A percentile compares a stretch with the other conserved stretches of the same genome.
Conservation (phyloP, 2,888 invertebrate species). For the Mechanitis mazaeus region DNA sequence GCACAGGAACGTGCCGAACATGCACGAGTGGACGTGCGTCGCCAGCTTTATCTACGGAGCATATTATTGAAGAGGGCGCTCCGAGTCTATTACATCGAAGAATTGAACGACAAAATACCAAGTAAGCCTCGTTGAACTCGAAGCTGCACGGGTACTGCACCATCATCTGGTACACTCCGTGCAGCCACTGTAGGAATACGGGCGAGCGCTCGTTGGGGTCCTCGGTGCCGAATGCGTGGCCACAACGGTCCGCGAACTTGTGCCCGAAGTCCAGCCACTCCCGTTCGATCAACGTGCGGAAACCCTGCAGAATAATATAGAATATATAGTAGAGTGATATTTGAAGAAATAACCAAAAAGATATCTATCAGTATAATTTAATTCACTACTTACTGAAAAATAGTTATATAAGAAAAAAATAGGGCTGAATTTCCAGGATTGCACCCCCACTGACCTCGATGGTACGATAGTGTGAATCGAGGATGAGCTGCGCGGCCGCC, state of each 20-base stretch:
- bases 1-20: slow-evolving; percentile 98
- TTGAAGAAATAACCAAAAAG: too few species aligned
- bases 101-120: slow-evolving; percentile 75
- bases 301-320: slow-evolving; percentile 80
- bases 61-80: neutral
- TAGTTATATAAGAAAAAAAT: neutral
- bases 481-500: slow-evolving; percentile 91
- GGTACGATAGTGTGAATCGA: slow-evolving; percentile 97
- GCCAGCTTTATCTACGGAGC: slow-evolving; percentile 90
- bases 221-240: slow-evolving; percentile 86
- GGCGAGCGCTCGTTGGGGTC: slow-evolving; percentile 98
- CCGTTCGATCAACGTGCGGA: slow-evolving; percentile 93
- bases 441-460: slow-evolving; percentile 80
- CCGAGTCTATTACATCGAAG: neutral
- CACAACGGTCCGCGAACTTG: slow-evolving; percentile 97
- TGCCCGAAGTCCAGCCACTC: slow-evolving; percentile 99
- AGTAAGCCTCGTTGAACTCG: slow-evolving; percentile 94
- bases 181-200: slow-evolving; percentile 98
- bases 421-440: too few species aligned
- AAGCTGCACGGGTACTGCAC: slow-evolving; percentile 94
- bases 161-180: slow-evolving; percentile 94
- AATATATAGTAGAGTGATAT: too few species aligned
- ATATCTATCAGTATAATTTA: too few species aligned
- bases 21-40: slow-evolving; percentile 95
- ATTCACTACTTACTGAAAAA: neutral